Base-by-base conservation (phyloP, 2,888 invertebrate genomes). In the Callyntrura sp. region DNA sequence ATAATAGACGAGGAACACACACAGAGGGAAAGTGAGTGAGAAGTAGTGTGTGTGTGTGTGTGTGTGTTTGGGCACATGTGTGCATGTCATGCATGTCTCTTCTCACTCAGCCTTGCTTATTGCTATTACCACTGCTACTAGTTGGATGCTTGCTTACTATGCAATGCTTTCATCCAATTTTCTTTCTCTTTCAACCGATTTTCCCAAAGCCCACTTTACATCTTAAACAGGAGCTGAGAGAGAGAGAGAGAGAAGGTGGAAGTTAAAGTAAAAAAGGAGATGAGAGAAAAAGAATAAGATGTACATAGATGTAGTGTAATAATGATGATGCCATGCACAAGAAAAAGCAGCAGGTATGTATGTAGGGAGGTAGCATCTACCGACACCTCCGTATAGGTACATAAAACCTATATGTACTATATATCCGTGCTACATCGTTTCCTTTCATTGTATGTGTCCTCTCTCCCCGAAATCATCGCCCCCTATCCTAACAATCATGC, bases 121-220 rank as follows among this genome's bases (percentile, higher is more conserved):
- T 89, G 65, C 55, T 45, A 12, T 43, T 65, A n/a, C n/a, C n/a
- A 25, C 83, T 65, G 45, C 82, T 73, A 35, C 85, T 88, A 90
- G 90, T 86, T 91, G 91, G 91, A 90, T 90, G 89, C 91, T 93
- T 90, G 89, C 91, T 93, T 93, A 92, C 93, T 93, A 93, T 93
- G 92, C 93, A 92, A 92, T 92, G 92, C 93, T 93, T 92, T 93
- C 93, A 93, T 93, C 93, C 93, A 93, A 93, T 93, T 93, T 93
- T 93, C 93, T 92, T 92, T 92, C 92, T 92, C 91, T 92, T 87
- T 92, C 92, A 92, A 90, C 92, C 91, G 91, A 92, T 93, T 92
- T 87, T 89, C 89, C 91, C 90, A 90, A 91, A 90, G 90, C 91
- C 92, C 91, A 92, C 92, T 92, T 92, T 91, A 88, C 90, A 90